Evolutionary conservation across 2,888 invertebrate genomes (phyloP).

Genomic region (Brenthis daphne): DNA sequence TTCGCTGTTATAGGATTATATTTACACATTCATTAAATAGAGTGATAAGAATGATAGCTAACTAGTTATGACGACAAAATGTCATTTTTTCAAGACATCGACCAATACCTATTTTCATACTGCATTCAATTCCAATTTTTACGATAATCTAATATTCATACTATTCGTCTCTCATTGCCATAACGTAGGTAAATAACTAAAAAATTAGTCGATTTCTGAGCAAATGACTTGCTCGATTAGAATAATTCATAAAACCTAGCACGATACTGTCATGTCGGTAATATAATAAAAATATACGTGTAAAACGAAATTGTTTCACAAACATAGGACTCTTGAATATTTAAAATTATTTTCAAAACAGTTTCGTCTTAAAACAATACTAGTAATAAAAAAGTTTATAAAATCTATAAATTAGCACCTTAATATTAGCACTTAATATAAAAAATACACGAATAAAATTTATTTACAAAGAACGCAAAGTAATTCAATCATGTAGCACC

Average conservation of each 20-base stretch:
- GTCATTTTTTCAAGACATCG: too few species aligned
- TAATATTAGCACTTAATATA: conserved; percentile 9
- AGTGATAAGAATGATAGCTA: too few species aligned
- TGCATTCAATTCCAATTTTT: too few species aligned
- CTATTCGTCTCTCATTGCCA: too few species aligned
- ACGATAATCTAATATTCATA: too few species aligned
- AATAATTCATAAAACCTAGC: conserved; percentile 21
- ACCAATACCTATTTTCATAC: too few species aligned
- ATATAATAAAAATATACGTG: conserved; percentile 19
- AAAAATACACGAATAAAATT: conserved; percentile 13
- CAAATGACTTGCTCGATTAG: background rate
- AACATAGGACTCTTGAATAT: background rate
- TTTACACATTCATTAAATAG: too few species aligned
- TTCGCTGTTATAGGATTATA: too few species aligned
- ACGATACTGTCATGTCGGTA: conserved; percentile 46
- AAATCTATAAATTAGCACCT: conserved; percentile 12
- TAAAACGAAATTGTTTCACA: conserved; percentile 19
- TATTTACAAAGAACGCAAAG: conserved; percentile 37
- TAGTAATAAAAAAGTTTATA: background rate
- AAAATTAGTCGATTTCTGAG: too few species aligned
- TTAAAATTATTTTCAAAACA: conserved; percentile 6
- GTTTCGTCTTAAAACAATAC: conserved; percentile 26
- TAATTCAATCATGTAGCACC: conserved; percentile 35
- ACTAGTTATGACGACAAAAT: too few species aligned
- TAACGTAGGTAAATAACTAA: too few species aligned